phyloP scores from a whole-genome alignment of 2,113 vertebrate species.

The Lophotis ruficrista region DNA sequence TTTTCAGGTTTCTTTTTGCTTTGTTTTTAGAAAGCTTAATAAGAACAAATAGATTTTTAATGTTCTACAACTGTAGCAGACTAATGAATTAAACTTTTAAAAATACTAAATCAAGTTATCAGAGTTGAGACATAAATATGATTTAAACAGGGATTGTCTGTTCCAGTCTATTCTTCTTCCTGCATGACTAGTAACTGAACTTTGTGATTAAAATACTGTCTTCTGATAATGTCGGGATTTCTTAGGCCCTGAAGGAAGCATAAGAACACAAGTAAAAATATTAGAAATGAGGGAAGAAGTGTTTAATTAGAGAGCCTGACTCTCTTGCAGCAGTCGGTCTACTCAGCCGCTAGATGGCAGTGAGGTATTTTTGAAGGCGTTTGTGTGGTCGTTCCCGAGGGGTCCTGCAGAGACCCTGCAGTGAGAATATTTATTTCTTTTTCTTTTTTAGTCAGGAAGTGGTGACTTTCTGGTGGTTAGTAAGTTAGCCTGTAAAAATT shows the following conservation, averaged over 20 bases:
- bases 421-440: neutral
- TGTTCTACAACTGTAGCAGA: neutral
- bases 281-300: neutral
- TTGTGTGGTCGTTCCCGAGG: fast-evolving
- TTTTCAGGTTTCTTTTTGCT: neutral
- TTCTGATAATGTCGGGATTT: neutral
- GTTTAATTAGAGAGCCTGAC: neutral
- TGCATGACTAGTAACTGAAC: neutral
- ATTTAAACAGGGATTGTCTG: neutral
- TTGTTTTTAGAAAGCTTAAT: neutral
- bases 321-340: neutral
- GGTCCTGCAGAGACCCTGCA: too few relatives aligned
- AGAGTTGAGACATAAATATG: neutral
- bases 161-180: neutral
- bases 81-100: neutral
- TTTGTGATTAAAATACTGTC: neutral
- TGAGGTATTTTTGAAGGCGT: slow-evolving; percentile 14
- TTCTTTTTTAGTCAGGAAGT: neutral
- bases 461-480: neutral
- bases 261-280: neutral
- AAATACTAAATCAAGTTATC: neutral
- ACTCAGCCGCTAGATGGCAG: slow-evolving; percentile 70
- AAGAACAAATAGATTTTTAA: neutral
- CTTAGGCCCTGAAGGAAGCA: neutral
- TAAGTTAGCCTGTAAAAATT: neutral